These are phyloP conservation scores for human (Homo sapiens) DNA, from an alignment of 2,113 vertebrate genomes.

Conservation along the genomic window DNA sequence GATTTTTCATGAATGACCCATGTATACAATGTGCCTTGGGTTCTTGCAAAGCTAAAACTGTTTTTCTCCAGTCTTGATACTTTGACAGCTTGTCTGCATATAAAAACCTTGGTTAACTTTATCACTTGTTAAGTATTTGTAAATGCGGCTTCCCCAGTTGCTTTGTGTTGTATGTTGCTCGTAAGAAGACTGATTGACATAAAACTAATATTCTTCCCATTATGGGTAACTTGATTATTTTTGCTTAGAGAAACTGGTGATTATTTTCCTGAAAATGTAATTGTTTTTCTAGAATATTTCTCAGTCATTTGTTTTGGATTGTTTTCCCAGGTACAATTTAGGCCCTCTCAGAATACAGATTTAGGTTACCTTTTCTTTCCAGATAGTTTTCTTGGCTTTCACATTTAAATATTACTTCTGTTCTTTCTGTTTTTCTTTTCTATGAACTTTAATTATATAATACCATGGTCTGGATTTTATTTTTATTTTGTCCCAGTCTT, in stretches of 20 bases:
- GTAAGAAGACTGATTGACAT: neutral
- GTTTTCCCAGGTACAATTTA: neutral
- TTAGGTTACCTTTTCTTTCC: neutral
- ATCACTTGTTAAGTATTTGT: neutral
- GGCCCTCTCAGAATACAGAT: neutral
- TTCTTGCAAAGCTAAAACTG: neutral
- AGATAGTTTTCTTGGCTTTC: neutral
- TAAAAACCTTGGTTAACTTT: neutral
- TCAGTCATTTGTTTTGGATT: neutral
- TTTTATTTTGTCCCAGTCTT: neutral
- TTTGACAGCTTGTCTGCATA: neutral
- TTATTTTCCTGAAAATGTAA: neutral
- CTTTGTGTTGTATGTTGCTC: neutral
- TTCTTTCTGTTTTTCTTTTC: neutral
- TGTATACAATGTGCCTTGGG: neutral
- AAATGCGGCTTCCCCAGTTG: neutral
- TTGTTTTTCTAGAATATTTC: neutral
- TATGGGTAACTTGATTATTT: neutral
- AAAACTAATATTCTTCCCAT: constrained; percentile 2
- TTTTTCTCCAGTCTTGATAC: neutral
- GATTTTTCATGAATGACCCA: neutral
- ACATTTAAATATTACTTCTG: neutral
- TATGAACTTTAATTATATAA: neutral
- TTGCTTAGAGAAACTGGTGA: neutral
- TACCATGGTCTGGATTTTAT: no score